Evolutionary conservation across 2,113 vertebrate species (phyloP), one percentile per base, ranked within the genome.

Genomic region (Syngnathus typhle): DNA sequence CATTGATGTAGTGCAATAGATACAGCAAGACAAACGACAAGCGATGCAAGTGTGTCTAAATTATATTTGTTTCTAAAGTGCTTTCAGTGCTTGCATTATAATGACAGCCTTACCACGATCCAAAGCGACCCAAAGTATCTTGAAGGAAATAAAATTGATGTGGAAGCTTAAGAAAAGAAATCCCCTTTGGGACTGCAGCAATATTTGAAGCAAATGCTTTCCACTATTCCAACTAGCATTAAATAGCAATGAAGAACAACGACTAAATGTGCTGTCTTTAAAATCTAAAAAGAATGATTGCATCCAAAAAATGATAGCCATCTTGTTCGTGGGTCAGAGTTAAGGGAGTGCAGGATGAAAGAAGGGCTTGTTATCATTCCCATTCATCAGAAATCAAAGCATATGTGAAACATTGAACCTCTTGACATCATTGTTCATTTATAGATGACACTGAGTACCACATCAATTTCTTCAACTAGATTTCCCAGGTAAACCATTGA

Each of bases 301-400:
- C 13, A 18, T 16, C 18, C 6, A 7, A 58, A 55, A 27, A 12
- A 5, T 55, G 21, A 7, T 23, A 27, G 23, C 21, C 39, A 18
- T 15, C n/a, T 11, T 43, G 9, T 43, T 63, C 36, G 41, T 51
- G 51, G 65, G 62, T 38, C 44, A 11, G 39, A 76, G 75, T 64
- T 58, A 36, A 47, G 68, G 38, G 67, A 18, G 0, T 72, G 69
- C 49, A 38, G 56, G 71, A 74, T n/a, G 6, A 27, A 58, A 54
- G 60, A 74, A 67, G 74, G 65, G 37, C 61, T 74, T 70, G 65
- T 70, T 64, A 65, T 76, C 49, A 75, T 77, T 74, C 80, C 65
- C 76, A 66, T 70, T 68, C 80, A 78, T 15, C n/a, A 73, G 39
- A 76, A 82, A 82, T 77, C 70, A 80, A 80, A 84, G 68, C 38